Evolutionary conservation across 2,113 vertebrate species (phyloP).

Genomic region (Himantopus leucocephalus): DNA sequence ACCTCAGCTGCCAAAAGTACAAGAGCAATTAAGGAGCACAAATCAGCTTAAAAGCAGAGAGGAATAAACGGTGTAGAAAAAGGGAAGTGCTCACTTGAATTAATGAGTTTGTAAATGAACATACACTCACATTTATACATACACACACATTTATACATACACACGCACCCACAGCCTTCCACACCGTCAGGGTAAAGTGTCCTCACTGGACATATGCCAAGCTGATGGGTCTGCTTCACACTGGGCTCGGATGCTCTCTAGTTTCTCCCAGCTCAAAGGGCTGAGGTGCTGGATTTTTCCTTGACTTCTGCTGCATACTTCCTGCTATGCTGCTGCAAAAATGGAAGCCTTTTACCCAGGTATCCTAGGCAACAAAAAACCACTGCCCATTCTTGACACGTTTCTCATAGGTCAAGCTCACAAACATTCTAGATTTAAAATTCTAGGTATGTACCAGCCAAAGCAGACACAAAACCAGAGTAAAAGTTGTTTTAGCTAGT

Average conservation of each 20-base stretch:
- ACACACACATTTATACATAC: not conserved
- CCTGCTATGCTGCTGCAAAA: not conserved
- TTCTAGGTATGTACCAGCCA: not conserved
- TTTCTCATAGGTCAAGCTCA: not conserved
- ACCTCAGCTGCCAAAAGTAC: slow-evolving; percentile 52
- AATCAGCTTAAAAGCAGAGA: slow-evolving; percentile 58
- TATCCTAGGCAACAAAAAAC: not conserved
- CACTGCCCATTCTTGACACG: not conserved
- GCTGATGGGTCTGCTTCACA: not conserved
- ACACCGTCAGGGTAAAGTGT: accelerated
- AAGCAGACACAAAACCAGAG: not conserved
- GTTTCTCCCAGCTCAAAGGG: not conserved
- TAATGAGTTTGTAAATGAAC: slow-evolving; percentile 47
- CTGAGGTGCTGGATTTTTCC: not conserved
- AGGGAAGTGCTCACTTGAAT: slow-evolving; percentile 27
- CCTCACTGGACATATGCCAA: not conserved
- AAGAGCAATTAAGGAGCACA: slow-evolving; percentile 59
- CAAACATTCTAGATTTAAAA: not conserved
- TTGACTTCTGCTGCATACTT: not conserved
- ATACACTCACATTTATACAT: not conserved
- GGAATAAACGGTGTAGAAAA: slow-evolving; percentile 38
- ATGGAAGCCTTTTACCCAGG: not conserved
- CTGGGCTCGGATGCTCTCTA: accelerated
- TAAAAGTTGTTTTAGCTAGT: not conserved
- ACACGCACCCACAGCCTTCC: not conserved